Conservation (phyloP, 1,140 invertebrate species). For the Patella vulgata region DNA sequence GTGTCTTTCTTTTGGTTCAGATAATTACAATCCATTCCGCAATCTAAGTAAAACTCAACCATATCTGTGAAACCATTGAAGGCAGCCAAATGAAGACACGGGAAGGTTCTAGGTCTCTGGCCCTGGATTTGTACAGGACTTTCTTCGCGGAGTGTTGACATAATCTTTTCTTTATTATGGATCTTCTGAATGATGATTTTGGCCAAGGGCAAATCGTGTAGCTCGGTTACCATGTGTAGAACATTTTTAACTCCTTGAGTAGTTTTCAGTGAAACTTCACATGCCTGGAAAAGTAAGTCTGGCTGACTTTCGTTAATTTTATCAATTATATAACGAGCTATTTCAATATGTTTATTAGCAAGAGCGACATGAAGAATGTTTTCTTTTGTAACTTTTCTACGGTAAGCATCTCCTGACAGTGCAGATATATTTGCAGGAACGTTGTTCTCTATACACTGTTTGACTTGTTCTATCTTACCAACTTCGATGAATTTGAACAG, state of each 20-base stretch:
- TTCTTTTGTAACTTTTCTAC: constrained; percentile 4
- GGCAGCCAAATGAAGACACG: constrained; percentile 55
- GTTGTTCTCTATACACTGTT: background rate
- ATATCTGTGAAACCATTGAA: constrained; percentile 49
- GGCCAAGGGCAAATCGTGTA: constrained; percentile 39
- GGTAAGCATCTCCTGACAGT: background rate
- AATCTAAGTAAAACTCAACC: constrained; percentile 42
- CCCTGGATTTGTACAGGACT: constrained; percentile 54
- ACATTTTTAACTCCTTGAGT: constrained; percentile 41
- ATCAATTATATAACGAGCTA: constrained; percentile 31
- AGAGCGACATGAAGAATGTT: constrained; percentile 49
- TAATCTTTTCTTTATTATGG: constrained; percentile 9
- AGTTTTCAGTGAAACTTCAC: constrained; percentile 27
- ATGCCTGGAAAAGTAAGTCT: constrained; percentile 29
- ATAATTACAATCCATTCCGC: constrained; percentile 47
- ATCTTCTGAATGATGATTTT: constrained; percentile 39
- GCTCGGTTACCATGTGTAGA: constrained; percentile 49
- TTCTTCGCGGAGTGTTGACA: constrained; percentile 41
- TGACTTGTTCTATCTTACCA: background rate
- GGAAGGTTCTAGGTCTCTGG: constrained; percentile 55
- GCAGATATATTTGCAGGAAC: background rate
- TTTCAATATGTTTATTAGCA: constrained; percentile 20
- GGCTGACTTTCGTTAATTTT: constrained; percentile 6
- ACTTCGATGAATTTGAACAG: constrained; percentile 19
- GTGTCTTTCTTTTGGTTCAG: constrained; percentile 58